These are phyloP conservation scores for Crematogaster levior DNA, from an alignment of 2,888 invertebrate species.

Conservation along the genomic window DNA sequence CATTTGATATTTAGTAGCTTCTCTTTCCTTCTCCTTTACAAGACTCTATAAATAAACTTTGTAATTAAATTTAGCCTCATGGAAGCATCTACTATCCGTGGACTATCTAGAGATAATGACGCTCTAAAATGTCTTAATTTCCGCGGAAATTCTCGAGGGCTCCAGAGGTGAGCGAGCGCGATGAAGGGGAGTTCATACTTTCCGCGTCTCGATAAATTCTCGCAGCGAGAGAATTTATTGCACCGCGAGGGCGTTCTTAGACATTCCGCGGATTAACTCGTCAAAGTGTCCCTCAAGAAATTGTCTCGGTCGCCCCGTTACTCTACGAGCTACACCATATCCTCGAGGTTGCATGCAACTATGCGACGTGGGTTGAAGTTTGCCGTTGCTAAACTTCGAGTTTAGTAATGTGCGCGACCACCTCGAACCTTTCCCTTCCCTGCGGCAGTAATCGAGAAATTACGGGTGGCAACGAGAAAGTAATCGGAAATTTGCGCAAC, in stretches of 20 bases:
- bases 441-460: conserved; percentile 7
- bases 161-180: neutral
- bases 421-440: neutral
- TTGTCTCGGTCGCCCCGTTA: conserved; percentile 33
- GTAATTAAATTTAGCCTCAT: conserved; percentile 27
- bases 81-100: neutral
- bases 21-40: no score
- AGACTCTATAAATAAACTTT: conserved; percentile 13
- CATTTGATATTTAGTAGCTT: neutral
- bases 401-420: neutral
- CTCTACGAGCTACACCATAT: conserved; percentile 40
- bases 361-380: conserved; percentile 51
- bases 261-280: conserved; percentile 62
- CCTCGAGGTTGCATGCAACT: conserved; percentile 54
- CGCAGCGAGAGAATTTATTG: conserved; percentile 47
- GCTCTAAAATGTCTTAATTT: conserved; percentile 46
- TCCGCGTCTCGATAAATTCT: conserved; percentile 41
- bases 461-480: neutral
- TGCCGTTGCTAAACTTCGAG: conserved; percentile 18
- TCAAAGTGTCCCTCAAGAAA: conserved; percentile 65
- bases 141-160: conserved; percentile 30
- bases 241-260: conserved; percentile 33
- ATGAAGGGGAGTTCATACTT: conserved; percentile 18
- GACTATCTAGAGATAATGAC: conserved; percentile 33
- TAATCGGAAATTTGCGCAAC: conserved; percentile 23